Percentiles rank a stretch among this genome's conserved stretches.
These are phyloP conservation scores for Branchinecta lynchi DNA, from an alignment of 1,140 invertebrate genomes.

Conservation along the genomic window DNA sequence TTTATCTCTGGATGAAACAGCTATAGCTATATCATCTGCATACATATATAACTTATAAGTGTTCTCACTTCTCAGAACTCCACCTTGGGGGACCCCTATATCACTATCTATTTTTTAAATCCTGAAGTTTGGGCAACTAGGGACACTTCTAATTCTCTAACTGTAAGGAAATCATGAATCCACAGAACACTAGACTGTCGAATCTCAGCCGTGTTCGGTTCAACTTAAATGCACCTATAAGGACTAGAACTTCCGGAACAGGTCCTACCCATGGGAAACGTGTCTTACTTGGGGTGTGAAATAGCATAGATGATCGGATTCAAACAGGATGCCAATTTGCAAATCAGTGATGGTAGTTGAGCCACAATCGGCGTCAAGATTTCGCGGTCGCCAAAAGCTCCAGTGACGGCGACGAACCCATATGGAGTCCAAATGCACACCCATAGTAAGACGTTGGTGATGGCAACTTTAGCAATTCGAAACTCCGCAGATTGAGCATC, in stretches of 20 bases:
- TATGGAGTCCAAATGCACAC: constrained; percentile 33
- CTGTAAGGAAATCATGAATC: background rate
- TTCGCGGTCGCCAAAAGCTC: constrained; percentile 62
- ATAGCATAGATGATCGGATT: constrained; percentile 70
- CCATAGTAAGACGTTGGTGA: constrained; percentile 31
- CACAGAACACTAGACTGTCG: background rate
- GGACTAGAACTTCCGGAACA: background rate
- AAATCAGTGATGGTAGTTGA: constrained; percentile 61
- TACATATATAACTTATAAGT: background rate
- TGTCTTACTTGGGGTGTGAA: constrained; percentile 19
- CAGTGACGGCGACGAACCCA: constrained; percentile 49
- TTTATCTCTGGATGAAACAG: background rate
- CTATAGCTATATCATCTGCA: background rate
- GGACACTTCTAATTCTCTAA: background rate
- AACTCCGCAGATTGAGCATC: constrained; percentile 24
- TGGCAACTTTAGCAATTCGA: constrained; percentile 31
- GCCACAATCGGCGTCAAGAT: constrained; percentile 49
- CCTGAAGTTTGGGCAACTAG: background rate
- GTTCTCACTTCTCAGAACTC: background rate
- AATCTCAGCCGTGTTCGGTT: background rate
- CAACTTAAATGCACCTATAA: background rate
- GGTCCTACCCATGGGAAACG: background rate
- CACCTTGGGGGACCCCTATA: background rate
- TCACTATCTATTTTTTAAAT: background rate
- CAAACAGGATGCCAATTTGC: constrained; percentile 59